Base-by-base conservation (phyloP, 2,888 invertebrate species). In the Clivina fossor region DNA sequence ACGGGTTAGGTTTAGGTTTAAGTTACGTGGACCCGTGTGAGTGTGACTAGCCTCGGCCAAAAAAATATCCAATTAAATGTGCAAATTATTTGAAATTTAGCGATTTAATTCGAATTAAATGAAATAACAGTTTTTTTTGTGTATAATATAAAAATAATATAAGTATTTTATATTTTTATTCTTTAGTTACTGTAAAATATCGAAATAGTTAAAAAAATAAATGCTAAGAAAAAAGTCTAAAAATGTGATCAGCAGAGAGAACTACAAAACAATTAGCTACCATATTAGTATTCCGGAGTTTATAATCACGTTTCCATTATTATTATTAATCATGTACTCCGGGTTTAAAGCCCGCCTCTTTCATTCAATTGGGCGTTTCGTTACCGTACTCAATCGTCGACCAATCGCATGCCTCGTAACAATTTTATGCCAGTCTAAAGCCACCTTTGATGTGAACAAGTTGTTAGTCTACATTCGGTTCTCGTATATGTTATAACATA, bases 221-320 rank as follows among this genome's bases (percentile, higher is more conserved):
- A 8, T 26, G 9, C 9, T 30, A 30, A 3, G 2, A 30, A 30
- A 9, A 30, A 30, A 30, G 5, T 7, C 30, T 11, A 9, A 9
- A n/a, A n/a, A n/a, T n/a, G n/a, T n/a, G n/a, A n/a, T n/a, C n/a
- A 69, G 69, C 69, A 69, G 66, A 62, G 61, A 63, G 63, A 67
- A 69, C 66, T 67, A 67, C 56, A 61, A n/a, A 61, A 70, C 70
- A 72, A 73, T 73, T 72, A 73, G 69, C 72, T 72, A 68, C 72
- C 73, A 73, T 73, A 72, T 71, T 72, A 69, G 69, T 65, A 66
- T 69, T 66, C 67, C 65, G 66, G n/a, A n/a, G n/a, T n/a, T n/a
- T n/a, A n/a, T 71, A 71, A 71, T 70, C 69, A 67, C 65, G 69
- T 69, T 72, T 70, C 73, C 73, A 73, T 73, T 72, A 73, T 72